Evolutionary conservation across 2,113 vertebrate genomes (phyloP).

Genomic region (Vimba vimba): DNA sequence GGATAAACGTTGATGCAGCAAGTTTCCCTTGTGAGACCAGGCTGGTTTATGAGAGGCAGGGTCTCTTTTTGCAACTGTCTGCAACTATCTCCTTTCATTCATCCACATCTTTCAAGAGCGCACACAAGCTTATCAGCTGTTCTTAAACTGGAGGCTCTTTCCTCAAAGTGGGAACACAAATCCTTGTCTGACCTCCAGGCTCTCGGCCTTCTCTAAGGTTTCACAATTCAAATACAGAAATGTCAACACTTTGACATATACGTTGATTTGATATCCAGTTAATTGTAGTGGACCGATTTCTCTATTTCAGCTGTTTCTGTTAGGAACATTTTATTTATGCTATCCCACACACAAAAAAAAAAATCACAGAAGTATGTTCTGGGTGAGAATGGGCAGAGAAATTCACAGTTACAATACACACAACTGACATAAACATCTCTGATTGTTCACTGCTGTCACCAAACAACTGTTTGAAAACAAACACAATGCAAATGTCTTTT

Average conservation of each 20-base stretch:
- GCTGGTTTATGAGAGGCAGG: neutral
- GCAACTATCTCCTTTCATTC: neutral
- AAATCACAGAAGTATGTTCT: neutral
- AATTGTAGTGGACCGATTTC: neutral
- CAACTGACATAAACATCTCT: neutral
- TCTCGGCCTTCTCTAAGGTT: neutral
- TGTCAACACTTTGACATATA: too few species aligned
- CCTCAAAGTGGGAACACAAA: neutral
- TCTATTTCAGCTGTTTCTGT: neutral
- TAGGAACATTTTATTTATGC: neutral
- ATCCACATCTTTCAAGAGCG: slow-evolving; percentile 1
- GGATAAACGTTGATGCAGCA: neutral
- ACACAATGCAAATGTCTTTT: neutral
- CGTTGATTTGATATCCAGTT: neutral
- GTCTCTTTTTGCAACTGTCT: neutral
- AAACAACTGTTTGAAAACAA: neutral
- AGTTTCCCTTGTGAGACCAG: neutral
- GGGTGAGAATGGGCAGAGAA: neutral
- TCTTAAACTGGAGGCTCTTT: neutral
- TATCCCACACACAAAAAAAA: neutral
- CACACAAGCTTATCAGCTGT: neutral
- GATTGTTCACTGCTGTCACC: slow-evolving; percentile 4
- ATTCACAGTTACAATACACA: neutral
- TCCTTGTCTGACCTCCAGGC: neutral
- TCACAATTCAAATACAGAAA: neutral